phyloP scores from a whole-genome alignment of 1,140 invertebrate species.

The Drosophila takahashii region DNA sequence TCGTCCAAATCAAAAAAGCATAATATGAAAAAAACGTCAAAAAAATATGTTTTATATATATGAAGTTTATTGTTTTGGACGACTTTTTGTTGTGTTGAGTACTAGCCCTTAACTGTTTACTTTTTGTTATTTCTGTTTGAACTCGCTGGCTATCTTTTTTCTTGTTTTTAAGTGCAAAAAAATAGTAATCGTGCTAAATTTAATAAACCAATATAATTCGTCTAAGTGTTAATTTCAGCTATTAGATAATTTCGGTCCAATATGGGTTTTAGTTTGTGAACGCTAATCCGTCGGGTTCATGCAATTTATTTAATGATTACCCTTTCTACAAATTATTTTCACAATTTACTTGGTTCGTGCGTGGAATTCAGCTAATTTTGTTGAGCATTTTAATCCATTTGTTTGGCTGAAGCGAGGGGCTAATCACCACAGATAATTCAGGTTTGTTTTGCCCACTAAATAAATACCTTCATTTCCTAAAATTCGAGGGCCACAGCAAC shows the following conservation, averaged over 20 bases:
- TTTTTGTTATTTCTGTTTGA: no score
- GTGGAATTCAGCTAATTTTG: neutral
- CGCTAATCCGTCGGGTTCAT: neutral
- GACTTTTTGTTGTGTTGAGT: no score
- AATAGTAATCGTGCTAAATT: no score
- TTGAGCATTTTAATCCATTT: neutral
- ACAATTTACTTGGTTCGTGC: conserved; percentile 1
- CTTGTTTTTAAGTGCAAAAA: no score
- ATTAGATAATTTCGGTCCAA: neutral
- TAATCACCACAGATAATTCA: neutral
- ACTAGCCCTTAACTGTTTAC: no score
- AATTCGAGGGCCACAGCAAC: neutral
- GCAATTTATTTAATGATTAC: neutral
- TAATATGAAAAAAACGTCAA: no score
- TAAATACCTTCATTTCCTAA: neutral
- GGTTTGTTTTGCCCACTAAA: neutral
- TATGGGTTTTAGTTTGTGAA: neutral
- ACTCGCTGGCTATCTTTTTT: no score
- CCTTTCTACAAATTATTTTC: neutral
- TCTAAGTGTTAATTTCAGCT: neutral
- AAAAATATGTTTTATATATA: no score
- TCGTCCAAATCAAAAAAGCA: no score
- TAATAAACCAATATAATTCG: neutral
- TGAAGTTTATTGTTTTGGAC: no score
- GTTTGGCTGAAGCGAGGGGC: neutral